Conservation (phyloP, 2,113 vertebrate genomes). For the Talpa occidentalis region DNA sequence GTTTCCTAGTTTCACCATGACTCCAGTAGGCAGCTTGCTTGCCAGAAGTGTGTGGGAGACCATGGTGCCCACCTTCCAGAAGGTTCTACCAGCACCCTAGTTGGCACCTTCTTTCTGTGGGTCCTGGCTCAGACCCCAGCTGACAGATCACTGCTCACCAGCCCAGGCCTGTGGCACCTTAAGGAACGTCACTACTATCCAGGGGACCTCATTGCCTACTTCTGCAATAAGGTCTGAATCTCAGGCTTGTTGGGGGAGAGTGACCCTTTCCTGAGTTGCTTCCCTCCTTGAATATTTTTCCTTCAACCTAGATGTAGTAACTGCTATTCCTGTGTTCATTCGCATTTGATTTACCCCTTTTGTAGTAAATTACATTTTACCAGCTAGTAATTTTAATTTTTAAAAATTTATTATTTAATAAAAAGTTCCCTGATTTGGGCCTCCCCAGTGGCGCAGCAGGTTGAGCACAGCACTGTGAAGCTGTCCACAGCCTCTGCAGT, state of each 20-base stretch:
- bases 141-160: not conserved
- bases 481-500: no score
- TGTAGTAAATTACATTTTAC: not conserved
- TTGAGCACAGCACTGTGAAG: no score
- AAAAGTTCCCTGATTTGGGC: no score
- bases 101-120: not conserved
- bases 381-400: not conserved
- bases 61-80: not conserved
- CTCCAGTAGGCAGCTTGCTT: not conserved
- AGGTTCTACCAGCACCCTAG: not conserved
- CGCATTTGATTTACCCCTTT: not conserved
- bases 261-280: not conserved
- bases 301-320: not conserved
- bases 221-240: not conserved
- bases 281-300: not conserved
- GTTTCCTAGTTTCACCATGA: not conserved
- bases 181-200: not conserved
- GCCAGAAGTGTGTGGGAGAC: not conserved
- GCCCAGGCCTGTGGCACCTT: not conserved
- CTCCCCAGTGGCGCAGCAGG: no score
- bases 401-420: no score
- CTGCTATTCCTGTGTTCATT: not conserved
- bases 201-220: accelerated
- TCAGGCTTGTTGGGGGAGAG: not conserved
- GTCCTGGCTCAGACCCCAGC: not conserved